Base-by-base conservation (phyloP, 1,140 invertebrate genomes). In the Sitodiplosis mosellana region DNA sequence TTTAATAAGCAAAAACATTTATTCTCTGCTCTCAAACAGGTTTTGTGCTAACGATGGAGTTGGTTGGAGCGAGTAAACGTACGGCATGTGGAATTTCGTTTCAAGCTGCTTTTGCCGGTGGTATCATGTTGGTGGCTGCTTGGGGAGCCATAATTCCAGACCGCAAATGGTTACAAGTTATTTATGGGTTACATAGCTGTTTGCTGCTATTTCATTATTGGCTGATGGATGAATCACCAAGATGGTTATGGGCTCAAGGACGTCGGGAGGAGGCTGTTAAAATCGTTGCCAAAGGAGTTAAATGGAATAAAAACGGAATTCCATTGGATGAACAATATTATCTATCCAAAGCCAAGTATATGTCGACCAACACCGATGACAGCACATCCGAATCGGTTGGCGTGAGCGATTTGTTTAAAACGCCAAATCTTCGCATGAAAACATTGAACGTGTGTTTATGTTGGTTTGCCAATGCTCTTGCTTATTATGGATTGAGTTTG, bases 381-480 rank as follows among this genome's bases (percentile, higher is more conserved):
- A 65, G 73, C 1, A 56, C 64, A 2, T 59, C 61, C 38, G 15
- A 54, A 15, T 56, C 52, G 38, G 71, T 70, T 1, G 69, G 75
- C 2, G 67, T 78, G 0, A 37, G 67, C 3, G 84, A 87, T 64
- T 65, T 90, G 2, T 81, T 92, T 56, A 80, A 73, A 54, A 86
- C 84, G 0, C 81, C 83, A 1, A 82, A 80, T 56, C 59, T 92
- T 17, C 70, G 87, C 43, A 80, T 74, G 49, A 83, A 83, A 58
- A 84, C 82, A 0, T 54, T 90, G 0, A 87, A 88, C 56, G 71
- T 88, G 1, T 87, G 84, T 54, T 73, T 88, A 10, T 79, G 79
- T 53, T 92, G 87, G 86, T 87, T 91, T 58, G 83, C 85, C 1
- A 89, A 89, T 59, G 83, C 85, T 14, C 70, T 90, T 49, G 83